Conservation (phyloP, 2,888 invertebrate species). For the Belgica antarctica region DNA sequence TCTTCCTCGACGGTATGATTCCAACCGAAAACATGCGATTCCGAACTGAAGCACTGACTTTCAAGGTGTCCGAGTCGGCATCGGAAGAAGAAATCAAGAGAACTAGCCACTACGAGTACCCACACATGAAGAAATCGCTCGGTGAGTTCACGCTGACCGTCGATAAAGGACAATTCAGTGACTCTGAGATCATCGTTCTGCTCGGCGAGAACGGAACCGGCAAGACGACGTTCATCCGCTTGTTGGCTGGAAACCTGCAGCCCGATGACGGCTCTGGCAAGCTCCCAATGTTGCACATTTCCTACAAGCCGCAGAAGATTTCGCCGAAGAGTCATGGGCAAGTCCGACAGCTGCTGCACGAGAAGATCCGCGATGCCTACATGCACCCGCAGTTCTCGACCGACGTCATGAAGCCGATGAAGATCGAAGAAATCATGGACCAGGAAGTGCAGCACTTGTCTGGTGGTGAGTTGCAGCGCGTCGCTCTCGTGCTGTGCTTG, state of each 20-base stretch:
- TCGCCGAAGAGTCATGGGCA: slow-evolving; percentile 94
- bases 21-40: slow-evolving; percentile 99
- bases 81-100: slow-evolving; percentile 96
- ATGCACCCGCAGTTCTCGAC: slow-evolving; percentile 97
- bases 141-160: slow-evolving; percentile 68
- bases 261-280: slow-evolving; percentile 71
- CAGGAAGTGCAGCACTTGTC: slow-evolving; percentile 98
- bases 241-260: slow-evolving; percentile 93
- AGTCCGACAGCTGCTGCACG: slow-evolving; percentile 89
- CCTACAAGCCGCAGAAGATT: slow-evolving; percentile 99
- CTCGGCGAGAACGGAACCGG: slow-evolving; percentile 98
- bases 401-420: slow-evolving; percentile 97
- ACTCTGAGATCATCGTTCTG: slow-evolving; percentile 97
- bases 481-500: slow-evolving; percentile 91
- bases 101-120: slow-evolving; percentile 95
- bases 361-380: slow-evolving; percentile 96
- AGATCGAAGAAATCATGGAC: slow-evolving; percentile 95
- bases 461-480: slow-evolving; percentile 98
- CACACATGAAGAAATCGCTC: slow-evolving; percentile 84
- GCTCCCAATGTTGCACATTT: slow-evolving; percentile 86
- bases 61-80: slow-evolving; percentile 97
- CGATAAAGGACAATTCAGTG: slow-evolving; percentile 91
- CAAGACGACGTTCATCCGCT: slow-evolving; percentile 97
- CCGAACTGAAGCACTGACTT: slow-evolving; percentile 92
- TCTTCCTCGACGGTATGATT: slow-evolving; percentile 98